Percentiles rank a stretch among this genome's conserved stretches.
phyloP scores from a whole-genome alignment of 2,113 vertebrate species.

The Trematocara stigmaticum region DNA sequence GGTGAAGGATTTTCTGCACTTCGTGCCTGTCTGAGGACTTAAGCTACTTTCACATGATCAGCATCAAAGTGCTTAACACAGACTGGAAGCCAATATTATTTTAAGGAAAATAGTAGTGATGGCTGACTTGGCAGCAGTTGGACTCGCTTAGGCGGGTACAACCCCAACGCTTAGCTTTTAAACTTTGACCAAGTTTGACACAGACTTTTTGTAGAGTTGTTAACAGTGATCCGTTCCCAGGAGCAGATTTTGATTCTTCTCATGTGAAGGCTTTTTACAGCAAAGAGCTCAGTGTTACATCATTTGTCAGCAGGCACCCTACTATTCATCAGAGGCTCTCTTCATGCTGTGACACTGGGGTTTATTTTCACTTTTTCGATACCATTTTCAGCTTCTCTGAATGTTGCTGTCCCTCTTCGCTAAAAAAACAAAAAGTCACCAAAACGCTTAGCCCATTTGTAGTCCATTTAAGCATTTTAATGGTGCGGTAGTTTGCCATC shows the following conservation, averaged over 20 bases:
- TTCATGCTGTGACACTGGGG: neutral
- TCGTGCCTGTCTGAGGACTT: neutral
- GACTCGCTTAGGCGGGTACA: neutral
- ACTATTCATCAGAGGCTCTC: neutral
- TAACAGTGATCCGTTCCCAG: neutral
- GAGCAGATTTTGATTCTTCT: neutral
- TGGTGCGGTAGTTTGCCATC: neutral
- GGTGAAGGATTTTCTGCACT: neutral
- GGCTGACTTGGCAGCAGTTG: neutral
- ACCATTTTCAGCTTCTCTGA: neutral
- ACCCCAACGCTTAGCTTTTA: neutral
- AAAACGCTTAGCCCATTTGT: neutral
- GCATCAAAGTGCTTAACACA: neutral
- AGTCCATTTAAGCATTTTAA: neutral
- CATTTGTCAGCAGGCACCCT: neutral
- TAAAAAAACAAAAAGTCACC: neutral
- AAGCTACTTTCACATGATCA: conserved; percentile 5
- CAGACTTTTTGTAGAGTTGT: neutral
- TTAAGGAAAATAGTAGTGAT: neutral
- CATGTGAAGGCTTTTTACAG: neutral
- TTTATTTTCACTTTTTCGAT: neutral
- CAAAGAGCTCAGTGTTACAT: neutral
- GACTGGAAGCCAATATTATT: neutral
- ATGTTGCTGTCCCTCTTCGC: neutral
- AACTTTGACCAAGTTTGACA: neutral